phyloP scores from a whole-genome alignment of 1,140 invertebrate genomes.

The Trichonephila inaurata region DNA sequence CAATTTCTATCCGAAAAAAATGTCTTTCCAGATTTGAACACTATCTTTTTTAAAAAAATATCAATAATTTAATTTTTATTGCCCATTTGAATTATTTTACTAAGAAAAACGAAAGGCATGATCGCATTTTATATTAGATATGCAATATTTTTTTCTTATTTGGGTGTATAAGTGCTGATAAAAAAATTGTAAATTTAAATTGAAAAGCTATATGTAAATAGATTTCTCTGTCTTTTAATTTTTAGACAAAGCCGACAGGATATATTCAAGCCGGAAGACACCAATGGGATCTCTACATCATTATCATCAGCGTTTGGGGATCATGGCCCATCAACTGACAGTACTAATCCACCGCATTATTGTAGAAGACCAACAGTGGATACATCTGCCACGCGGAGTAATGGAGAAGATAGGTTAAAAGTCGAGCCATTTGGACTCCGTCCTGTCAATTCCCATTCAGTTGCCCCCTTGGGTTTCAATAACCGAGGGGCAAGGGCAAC shows the following conservation, averaged over 20 bases:
- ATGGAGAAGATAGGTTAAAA: slow-evolving; percentile 73
- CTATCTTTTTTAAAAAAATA: no score
- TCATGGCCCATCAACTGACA: not conserved
- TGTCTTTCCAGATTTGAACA: no score
- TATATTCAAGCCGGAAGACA: not conserved
- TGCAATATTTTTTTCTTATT: not conserved
- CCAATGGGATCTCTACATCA: not conserved
- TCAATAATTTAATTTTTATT: no score
- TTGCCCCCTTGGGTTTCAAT: slow-evolving; percentile 64
- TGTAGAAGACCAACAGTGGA: not conserved
- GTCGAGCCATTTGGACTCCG: slow-evolving; percentile 62
- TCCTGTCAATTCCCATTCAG: slow-evolving; percentile 56
- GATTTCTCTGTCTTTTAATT: not conserved
- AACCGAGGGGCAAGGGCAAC: slow-evolving; percentile 27
- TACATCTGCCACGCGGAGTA: slow-evolving; percentile 48
- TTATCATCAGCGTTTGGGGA: slow-evolving; percentile 35
- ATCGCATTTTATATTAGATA: no score
- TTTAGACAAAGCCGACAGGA: not conserved
- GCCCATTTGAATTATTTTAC: no score
- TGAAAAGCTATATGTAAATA: not conserved
- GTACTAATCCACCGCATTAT: slow-evolving; percentile 58
- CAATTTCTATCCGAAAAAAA: no score
- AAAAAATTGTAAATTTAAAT: no score
- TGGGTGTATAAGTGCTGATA: not conserved
- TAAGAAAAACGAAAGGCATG: no score